Conservation (phyloP, 2,888 invertebrate genomes). For the Thyatira batis region DNA sequence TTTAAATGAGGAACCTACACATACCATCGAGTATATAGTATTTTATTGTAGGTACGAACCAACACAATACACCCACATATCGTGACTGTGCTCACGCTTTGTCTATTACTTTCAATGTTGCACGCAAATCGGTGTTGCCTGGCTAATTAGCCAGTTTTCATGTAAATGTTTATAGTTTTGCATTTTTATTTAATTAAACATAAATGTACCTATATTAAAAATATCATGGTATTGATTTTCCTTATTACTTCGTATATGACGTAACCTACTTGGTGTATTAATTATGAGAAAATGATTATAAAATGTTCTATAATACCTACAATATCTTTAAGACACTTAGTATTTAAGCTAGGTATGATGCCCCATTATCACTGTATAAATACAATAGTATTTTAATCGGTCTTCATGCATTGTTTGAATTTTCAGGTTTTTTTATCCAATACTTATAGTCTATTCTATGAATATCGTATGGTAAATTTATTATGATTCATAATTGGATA, state of each 20-base stretch:
- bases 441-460: too few relatives aligned
- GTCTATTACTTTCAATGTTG: slow-evolving; percentile 19
- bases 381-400: too few relatives aligned
- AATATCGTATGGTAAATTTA: too few relatives aligned
- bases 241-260: not conserved
- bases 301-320: too few relatives aligned
- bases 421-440: too few relatives aligned
- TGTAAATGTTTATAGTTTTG: slow-evolving; percentile 19
- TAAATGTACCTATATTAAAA: not conserved
- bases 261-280: too few relatives aligned
- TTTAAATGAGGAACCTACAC: not conserved
- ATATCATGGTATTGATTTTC: not conserved
- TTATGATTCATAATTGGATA: too few relatives aligned
- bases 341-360: too few relatives aligned
- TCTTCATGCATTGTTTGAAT: too few relatives aligned
- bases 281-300: too few relatives aligned
- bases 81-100: slow-evolving; percentile 34
- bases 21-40: not conserved
- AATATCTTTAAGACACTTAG: too few relatives aligned
- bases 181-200: not conserved
- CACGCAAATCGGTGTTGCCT: slow-evolving; percentile 26
- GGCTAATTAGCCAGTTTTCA: slow-evolving; percentile 6
- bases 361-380: too few relatives aligned
- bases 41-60: not conserved
- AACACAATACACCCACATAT: slow-evolving; percentile 19